These are phyloP conservation scores for Tribolium freemani DNA, from an alignment of 2,888 invertebrate species.

Conservation along the genomic window DNA sequence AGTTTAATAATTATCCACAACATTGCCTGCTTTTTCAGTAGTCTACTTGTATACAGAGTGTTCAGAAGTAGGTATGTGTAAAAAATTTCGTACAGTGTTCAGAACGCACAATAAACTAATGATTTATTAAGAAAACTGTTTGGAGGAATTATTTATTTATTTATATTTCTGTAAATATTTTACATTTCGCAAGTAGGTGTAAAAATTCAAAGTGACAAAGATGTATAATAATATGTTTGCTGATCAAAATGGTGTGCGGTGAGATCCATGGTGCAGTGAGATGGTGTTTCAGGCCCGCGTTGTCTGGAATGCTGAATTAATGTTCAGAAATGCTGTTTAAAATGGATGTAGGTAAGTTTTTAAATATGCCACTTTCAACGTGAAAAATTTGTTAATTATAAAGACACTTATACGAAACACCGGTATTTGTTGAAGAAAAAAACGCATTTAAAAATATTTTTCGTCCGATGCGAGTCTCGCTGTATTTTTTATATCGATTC, in stretches of 20 bases:
- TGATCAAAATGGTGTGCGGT: conserved; percentile 7
- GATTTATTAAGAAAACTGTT: too few relatives aligned
- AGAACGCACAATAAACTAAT: too few relatives aligned
- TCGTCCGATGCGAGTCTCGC: conserved; percentile 28
- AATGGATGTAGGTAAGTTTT: conserved; percentile 44
- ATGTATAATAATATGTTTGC: not conserved
- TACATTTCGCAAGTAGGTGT: too few relatives aligned
- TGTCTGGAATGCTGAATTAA: conserved; percentile 43
- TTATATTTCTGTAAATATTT: not conserved
- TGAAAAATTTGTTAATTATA: conserved; percentile 62
- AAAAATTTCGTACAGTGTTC: too few relatives aligned
- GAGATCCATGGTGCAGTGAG: not conserved
- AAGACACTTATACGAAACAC: conserved; percentile 57
- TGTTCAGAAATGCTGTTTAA: conserved; percentile 43
- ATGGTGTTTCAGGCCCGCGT: conserved; percentile 35
- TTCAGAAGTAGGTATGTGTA: too few relatives aligned
- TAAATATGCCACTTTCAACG: conserved; percentile 55
- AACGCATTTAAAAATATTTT: conserved; percentile 44
- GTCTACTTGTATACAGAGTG: too few relatives aligned
- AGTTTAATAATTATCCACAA: too few relatives aligned
- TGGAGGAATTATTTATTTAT: too few relatives aligned
- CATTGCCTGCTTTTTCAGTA: too few relatives aligned
- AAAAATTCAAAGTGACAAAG: too few relatives aligned
- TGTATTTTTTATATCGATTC: conserved; percentile 52
- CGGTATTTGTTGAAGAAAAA: conserved; percentile 48